Evolutionary conservation across 2,888 invertebrate species (phyloP), one percentile per base, ranked within the genome.

Genomic region (Leptothorax acervorum): DNA sequence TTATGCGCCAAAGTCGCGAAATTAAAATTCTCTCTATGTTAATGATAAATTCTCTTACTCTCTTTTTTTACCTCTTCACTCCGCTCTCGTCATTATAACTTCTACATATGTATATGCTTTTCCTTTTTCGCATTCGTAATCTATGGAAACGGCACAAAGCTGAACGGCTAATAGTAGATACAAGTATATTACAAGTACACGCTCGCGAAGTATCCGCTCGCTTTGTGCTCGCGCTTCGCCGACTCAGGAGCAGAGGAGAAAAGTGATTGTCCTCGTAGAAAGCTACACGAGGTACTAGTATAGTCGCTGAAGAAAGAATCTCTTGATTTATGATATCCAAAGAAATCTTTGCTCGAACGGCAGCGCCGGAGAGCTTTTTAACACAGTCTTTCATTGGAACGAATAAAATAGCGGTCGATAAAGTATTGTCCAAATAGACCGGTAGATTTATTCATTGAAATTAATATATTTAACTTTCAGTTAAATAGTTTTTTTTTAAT

Each of bases 131-230:
- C 84, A 83, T 87, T 84, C 85, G 85, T 90, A 91, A 90, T 90
- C 90, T 90, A 93, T 90, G 91, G 89, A 94, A 94, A 94, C 94
- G 94, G 93, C 93, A 94, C 93, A 93, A 94, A 94, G 94, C 94
- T 94, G 93, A 94, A 94, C 92, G 92, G 92, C 92, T 94, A 94
- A 87, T 92, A 90, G 88, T 93, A 93, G 90, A 93, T 94, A 94
- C 93, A 93, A 93, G 88, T 93, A 93, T 93, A 90, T 93, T 93
- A 94, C 93, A 94, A 91, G 91, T 92, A 92, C 92, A 91, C 89
- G 88, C 91, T 90, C 91, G 86, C 86, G 71, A 84, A 85, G 82
- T 73, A 76, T 85, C 65, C 82, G 88, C 82, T 84, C 70, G 89
- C 90, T 62, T 89, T 85, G 82, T 89, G 83, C 86, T 86, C 73